Base-by-base conservation (phyloP, 2,888 invertebrate genomes). In the Athalia cordata region DNA sequence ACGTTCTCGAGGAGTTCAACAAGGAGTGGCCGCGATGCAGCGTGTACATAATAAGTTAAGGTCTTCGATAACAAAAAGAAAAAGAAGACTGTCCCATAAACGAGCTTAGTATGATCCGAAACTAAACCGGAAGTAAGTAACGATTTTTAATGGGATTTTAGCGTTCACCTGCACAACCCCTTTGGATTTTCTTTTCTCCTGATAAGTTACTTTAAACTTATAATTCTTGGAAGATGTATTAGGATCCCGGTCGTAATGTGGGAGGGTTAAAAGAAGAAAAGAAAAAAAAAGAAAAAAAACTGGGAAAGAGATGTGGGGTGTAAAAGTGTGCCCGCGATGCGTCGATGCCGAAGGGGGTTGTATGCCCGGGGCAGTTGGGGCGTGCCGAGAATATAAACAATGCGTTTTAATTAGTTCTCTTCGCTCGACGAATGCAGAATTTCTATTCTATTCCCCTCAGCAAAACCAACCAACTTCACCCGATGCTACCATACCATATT, bases 301-400 rank as follows among this genome's bases (percentile, higher is more conserved):
- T n/a, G n/a, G 29, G 29, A 29, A 29, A 29, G 29, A 29, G 29
- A 29, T 29, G 29, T 29, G 0, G 29, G 29, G 29, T 29, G 29
- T 29, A 29, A 29, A 29, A 29, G 29, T 29, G 29, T 29, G 29
- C 29, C 29, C 29, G 29, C 29, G 29, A 29, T 29, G 29, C 29
- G 29, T 29, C 29, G 29, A 29, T 29, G 29, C 29, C 29, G 29
- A 29, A 29, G 29, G 29, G 77, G 76, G 75, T 78, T 79, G 75
- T 50, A 76, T 75, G 78, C 47, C 57, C n/a, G 29, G 77, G 79
- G 79, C 80, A 61, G 59, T 9, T 43, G 62, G 50, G 13, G 62
- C 84, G 84, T 88, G 88, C 85, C 79, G 82, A 83, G 88, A 88
- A 88, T 88, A 88, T 87, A 87, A 88, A 88, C 88, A 88, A 87